Evolutionary conservation across 2,797 vertebrate genomes (phyloP).

Genomic region (Ficedula albicollis): DNA sequence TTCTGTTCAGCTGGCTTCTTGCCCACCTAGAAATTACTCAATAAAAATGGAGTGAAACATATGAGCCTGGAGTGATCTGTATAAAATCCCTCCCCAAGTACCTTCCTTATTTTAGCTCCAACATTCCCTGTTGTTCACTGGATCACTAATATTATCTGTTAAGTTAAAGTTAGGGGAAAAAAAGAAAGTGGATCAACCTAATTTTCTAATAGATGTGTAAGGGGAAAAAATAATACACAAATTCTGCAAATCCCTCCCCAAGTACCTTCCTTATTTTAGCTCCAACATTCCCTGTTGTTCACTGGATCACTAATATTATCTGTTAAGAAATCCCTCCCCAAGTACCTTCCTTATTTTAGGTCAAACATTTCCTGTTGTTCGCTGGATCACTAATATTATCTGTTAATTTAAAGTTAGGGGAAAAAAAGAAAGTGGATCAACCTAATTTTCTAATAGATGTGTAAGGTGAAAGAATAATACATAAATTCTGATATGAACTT

Average conservation of each 20-base stretch:
- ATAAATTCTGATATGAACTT: neutral
- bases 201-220: neutral
- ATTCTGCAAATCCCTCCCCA: neutral
- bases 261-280: neutral
- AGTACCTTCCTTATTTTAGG: too few relatives aligned
- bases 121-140: neutral
- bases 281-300: neutral
- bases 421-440: neutral
- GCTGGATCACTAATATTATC: too few relatives aligned
- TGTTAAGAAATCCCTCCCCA: too few relatives aligned
- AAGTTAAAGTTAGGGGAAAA: neutral
- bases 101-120: neutral
- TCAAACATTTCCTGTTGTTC: too few relatives aligned
- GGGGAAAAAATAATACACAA: neutral
- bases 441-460: neutral
- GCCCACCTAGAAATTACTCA: slow-evolving; percentile 8
- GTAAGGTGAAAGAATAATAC: neutral
- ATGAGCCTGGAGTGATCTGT: neutral
- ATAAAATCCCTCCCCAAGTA: neutral
- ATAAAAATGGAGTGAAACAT: neutral
- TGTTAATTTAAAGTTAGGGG: neutral
- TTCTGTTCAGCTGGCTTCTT: slow-evolving; percentile 42
- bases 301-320: neutral
- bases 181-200: neutral
- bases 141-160: neutral